Percentiles rank a stretch among this genome's conserved stretches.
Evolutionary conservation across 1,140 invertebrate species (phyloP).

Genomic region (Micrasema longulum): DNA sequence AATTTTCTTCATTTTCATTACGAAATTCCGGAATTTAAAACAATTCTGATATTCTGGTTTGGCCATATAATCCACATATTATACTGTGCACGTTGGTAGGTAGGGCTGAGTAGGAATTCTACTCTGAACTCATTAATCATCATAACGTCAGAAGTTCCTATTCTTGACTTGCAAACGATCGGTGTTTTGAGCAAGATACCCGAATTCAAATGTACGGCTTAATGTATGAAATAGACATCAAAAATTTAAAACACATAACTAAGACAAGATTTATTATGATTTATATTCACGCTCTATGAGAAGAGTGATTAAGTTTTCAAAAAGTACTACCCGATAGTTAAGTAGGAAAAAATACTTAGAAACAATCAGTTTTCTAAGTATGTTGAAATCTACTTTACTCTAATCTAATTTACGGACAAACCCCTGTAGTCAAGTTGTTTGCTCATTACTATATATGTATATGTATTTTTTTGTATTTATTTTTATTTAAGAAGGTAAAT

Average conservation of each 20-base stretch:
- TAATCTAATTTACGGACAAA: too few relatives aligned
- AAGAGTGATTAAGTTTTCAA: too few relatives aligned
- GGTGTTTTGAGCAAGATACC: conserved; percentile 17
- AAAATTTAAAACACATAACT: conserved; percentile 30
- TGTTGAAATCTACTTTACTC: too few relatives aligned
- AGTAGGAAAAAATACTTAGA: too few relatives aligned
- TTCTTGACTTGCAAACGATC: conserved; percentile 40
- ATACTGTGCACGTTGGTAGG: conserved; percentile 17
- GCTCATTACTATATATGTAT: too few relatives aligned
- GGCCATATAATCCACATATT: conserved; percentile 22
- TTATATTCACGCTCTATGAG: conserved; percentile 3
- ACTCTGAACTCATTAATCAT: conserved; percentile 48
- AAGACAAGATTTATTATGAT: conserved; percentile 16
- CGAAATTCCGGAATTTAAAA: conserved; percentile 40
- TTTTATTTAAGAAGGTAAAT: too few relatives aligned
- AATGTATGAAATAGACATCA: conserved; percentile 32
- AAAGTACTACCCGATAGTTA: too few relatives aligned
- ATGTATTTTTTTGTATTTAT: too few relatives aligned
- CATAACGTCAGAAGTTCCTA: conserved; percentile 47
- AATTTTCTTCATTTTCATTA: conserved; percentile 43
- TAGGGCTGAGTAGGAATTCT: too few relatives aligned
- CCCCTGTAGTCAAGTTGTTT: too few relatives aligned
- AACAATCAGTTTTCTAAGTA: too few relatives aligned
- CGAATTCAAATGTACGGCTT: conserved; percentile 10
- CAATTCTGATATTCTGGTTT: conserved; percentile 28